Evolutionary conservation across 2,113 vertebrate genomes (phyloP).

Genomic region (Fulmarus glacialis): DNA sequence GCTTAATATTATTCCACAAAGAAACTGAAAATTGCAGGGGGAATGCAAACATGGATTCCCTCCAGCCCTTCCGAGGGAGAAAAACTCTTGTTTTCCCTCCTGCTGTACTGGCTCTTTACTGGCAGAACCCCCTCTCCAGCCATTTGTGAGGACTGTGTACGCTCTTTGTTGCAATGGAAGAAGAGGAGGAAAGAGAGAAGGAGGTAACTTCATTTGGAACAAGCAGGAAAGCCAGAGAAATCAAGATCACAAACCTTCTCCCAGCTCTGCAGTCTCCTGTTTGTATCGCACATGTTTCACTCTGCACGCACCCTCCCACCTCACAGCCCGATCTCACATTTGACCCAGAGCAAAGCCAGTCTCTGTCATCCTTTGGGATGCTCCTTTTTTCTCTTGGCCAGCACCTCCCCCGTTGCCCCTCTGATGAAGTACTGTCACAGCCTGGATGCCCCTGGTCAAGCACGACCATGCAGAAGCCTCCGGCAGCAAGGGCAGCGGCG

Average conservation of each 20-base stretch:
- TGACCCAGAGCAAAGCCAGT: neutral
- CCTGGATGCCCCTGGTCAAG: neutral
- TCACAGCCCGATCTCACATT: neutral
- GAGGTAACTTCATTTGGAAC: neutral
- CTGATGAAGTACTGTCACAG: neutral
- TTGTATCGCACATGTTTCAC: neutral
- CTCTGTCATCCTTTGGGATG: fast-evolving
- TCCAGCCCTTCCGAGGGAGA: neutral
- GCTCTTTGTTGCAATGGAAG: neutral
- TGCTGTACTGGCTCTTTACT: neutral
- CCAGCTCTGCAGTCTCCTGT: neutral
- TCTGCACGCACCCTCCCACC: neutral
- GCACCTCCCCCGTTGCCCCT: too few species aligned
- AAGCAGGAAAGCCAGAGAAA: neutral
- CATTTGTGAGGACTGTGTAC: neutral
- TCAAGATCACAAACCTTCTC: neutral
- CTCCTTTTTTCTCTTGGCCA: neutral
- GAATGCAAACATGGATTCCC: neutral
- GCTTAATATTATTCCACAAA: neutral
- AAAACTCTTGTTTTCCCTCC: neutral
- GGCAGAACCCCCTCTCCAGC: neutral
- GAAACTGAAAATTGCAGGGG: neutral
- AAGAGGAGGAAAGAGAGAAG: neutral
- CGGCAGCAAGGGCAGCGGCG: fast-evolving
- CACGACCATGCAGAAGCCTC: neutral